Percentiles rank a stretch among this genome's conserved stretches.
Evolutionary conservation across 2,888 invertebrate species (phyloP).

Genomic region (Patella pellucida): DNA sequence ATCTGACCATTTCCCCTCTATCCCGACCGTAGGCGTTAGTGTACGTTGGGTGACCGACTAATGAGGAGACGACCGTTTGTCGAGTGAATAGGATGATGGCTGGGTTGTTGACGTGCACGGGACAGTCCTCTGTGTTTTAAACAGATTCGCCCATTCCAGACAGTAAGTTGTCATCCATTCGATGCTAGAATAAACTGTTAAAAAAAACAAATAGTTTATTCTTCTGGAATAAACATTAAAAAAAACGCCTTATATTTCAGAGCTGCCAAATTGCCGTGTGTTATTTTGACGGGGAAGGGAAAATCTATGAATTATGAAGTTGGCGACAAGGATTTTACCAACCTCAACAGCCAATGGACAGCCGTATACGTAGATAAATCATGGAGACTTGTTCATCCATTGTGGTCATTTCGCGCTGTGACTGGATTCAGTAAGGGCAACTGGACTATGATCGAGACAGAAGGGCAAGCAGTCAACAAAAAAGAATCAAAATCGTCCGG

Average conservation of each 20-base stretch:
- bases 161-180: too few relatives aligned
- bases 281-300: conserved; percentile 41
- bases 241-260: conserved; percentile 30
- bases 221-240: not conserved
- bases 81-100: too few relatives aligned
- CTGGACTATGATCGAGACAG: conserved; percentile 37
- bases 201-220: too few relatives aligned
- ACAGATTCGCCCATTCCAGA: too few relatives aligned
- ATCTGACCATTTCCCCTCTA: too few relatives aligned
- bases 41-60: too few relatives aligned
- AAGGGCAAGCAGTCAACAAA: conserved; percentile 15
- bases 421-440: conserved; percentile 28
- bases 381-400: conserved; percentile 46
- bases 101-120: too few relatives aligned
- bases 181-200: too few relatives aligned
- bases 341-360: conserved; percentile 45
- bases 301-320: conserved; percentile 46
- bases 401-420: conserved; percentile 43
- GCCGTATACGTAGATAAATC: conserved; percentile 40
- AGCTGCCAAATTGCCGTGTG: conserved; percentile 36
- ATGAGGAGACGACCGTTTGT: too few relatives aligned
- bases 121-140: too few relatives aligned
- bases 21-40: too few relatives aligned
- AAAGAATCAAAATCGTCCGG: conserved; percentile 18
- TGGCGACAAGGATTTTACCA: conserved; percentile 33